These are phyloP conservation scores for Magallana gigas DNA, from an alignment of 1,140 invertebrate genomes.

Conservation along the genomic window DNA sequence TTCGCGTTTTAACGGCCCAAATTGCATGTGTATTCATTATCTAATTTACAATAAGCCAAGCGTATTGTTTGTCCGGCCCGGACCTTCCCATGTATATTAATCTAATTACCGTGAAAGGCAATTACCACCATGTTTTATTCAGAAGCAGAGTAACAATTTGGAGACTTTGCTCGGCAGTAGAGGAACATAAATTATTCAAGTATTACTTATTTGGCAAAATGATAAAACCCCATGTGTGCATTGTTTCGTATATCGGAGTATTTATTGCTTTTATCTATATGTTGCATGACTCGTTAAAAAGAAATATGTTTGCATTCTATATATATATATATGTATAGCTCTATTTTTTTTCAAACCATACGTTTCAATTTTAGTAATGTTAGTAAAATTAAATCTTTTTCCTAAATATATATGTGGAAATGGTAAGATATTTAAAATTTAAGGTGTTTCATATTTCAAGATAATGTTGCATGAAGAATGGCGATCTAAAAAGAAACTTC, in stretches of 20 bases:
- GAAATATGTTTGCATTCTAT: background rate
- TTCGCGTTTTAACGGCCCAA: too few relatives aligned
- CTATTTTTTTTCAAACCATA: background rate
- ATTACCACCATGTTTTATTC: slow-evolving; percentile 44
- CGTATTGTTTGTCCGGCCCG: background rate
- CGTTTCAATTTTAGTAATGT: background rate
- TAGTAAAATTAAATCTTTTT: too few relatives aligned
- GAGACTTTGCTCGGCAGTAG: slow-evolving; percentile 15
- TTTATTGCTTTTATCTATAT: background rate
- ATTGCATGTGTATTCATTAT: slow-evolving; percentile 13
- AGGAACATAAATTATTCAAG: slow-evolving; percentile 29
- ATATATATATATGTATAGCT: background rate
- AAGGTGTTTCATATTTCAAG: too few relatives aligned
- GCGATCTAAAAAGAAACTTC: background rate
- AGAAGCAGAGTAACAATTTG: slow-evolving; percentile 7
- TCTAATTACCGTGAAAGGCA: slow-evolving; percentile 44
- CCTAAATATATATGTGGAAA: too few relatives aligned
- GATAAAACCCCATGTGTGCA: background rate
- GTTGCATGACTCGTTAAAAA: background rate
- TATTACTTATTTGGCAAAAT: slow-evolving; percentile 17
- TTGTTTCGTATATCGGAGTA: background rate
- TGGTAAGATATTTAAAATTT: too few relatives aligned
- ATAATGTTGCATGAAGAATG: too few relatives aligned
- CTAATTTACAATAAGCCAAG: slow-evolving; percentile 14
- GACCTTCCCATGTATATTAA: slow-evolving; percentile 28